phyloP scores from a whole-genome alignment of 1,140 invertebrate species.

The Drosophila arawakana region DNA sequence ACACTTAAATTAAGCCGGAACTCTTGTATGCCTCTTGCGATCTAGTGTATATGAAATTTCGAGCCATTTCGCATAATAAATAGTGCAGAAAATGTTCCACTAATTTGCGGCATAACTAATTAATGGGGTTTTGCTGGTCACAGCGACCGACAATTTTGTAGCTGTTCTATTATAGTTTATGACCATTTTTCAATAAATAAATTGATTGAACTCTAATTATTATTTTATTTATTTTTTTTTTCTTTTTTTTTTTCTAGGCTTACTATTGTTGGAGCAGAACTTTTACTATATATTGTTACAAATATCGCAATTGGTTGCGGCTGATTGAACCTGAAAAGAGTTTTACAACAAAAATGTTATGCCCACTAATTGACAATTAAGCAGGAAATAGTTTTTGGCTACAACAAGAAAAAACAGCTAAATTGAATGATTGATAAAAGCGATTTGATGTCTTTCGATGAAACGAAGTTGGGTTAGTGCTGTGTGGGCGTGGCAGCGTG shows the following conservation, averaged over 20 bases:
- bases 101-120: conserved; percentile 79
- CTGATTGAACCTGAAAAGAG: conserved; percentile 56
- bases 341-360: conserved; percentile 52
- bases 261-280: conserved; percentile 4
- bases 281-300: not conserved
- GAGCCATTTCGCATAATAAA: conserved; percentile 28
- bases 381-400: conserved; percentile 73
- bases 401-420: conserved; percentile 45
- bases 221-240: conserved; percentile 30
- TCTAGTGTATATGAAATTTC: conserved; percentile 15
- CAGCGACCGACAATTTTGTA: conserved; percentile 29
- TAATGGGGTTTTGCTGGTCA: conserved; percentile 60
- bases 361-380: conserved; percentile 80
- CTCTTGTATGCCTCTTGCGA: not conserved
- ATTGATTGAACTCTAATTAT: conserved; percentile 67
- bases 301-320: conserved; percentile 59
- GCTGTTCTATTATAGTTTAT: conserved; percentile 28
- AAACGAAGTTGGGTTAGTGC: not conserved
- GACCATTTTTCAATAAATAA: conserved; percentile 59
- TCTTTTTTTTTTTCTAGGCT: conserved; percentile 2
- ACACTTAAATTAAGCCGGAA: not conserved
- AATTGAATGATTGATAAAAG: conserved; percentile 80
- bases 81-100: conserved; percentile 59
- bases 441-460: conserved; percentile 31
- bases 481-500: not conserved